Evolutionary conservation across 2,113 vertebrate species (phyloP).

Genomic region (Rhinopithecus roxellana): DNA sequence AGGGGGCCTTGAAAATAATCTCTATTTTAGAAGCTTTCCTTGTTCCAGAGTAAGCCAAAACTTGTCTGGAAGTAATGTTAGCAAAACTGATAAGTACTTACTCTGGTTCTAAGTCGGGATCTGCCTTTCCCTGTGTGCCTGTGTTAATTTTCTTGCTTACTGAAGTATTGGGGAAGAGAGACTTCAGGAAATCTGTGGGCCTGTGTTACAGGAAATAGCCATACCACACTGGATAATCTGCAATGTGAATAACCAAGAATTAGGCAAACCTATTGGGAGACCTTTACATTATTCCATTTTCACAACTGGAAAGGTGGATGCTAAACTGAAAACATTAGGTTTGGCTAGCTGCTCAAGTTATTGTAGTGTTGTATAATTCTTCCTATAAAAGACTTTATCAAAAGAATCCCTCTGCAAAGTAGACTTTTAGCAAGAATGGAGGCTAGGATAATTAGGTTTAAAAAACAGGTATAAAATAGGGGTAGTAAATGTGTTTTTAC

Average conservation of each 20-base stretch:
- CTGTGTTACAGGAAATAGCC: not conserved
- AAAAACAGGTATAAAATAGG: not conserved
- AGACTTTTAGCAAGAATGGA: constrained; percentile 17
- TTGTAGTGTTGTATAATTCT: not conserved
- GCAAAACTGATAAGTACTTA: not conserved
- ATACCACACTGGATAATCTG: not conserved
- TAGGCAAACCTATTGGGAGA: not conserved
- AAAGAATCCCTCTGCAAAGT: not conserved
- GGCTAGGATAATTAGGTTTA: not conserved
- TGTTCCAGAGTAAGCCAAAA: constrained; percentile 8
- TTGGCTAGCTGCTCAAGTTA: not conserved
- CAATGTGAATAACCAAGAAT: not conserved
- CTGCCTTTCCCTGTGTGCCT: not conserved
- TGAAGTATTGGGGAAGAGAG: not conserved
- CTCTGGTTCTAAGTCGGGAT: not conserved
- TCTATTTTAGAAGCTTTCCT: constrained; percentile 5
- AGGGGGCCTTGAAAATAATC: constrained; percentile 37
- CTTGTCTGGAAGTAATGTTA: not conserved
- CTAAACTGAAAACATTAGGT: not conserved
- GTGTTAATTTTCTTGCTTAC: not conserved
- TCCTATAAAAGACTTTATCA: not conserved
- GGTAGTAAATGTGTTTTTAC: not conserved
- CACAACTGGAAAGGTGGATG: not conserved
- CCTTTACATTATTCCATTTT: not conserved
- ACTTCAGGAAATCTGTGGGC: not conserved